Base-by-base conservation (phyloP, 2,113 vertebrate species). In the Rynchops niger region DNA sequence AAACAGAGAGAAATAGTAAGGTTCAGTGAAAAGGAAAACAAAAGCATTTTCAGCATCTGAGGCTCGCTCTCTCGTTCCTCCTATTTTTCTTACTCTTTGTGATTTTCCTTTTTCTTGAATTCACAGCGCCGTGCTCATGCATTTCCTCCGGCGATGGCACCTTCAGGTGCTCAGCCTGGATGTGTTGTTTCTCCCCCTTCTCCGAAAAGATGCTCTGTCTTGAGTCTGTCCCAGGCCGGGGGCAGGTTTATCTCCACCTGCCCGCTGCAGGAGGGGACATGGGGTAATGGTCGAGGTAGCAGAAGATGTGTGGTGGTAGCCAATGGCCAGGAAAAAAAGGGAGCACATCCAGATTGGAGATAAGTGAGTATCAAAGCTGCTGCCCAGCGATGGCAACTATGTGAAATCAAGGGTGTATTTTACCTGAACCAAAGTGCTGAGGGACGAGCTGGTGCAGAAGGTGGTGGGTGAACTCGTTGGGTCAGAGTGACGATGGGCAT, bases 111-210 rank as follows among this genome's bases (percentile, higher is more conserved):
- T 73, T 58, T 53, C 52, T 30, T 66, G 32, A 92, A 45, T 30
- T 52, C 1, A 11, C 55, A 38, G 47, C 1, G 1, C 3, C 1
- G 0, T 2, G 6, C n/a, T 85, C 27, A 3, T 1, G 1, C 8
- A 2, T 78, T 67, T 69, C 63, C 30, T 79, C 67, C 86, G 10
- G 2, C 1, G 2, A 22, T 6, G 67, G 47, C 79, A 74, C 65
- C 30, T 56, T 61, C 53, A 16, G 29, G 16, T 49, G 30, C 78
- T 42, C 47, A 18, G 71, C 34, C 36, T 34, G 76, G 69, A 53
- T 0, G 2, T 34, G 66, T 70, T 19, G 47, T 77, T 79, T 58
- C 56, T 92, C 66, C 29, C 59, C 36, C 5, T 55, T 69, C 56
- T 93, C 72, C 34, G 65, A 25, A 61, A 74, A 87, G 50, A 19